These are phyloP conservation scores for Melikaiella ostensackeni DNA, from an alignment of 2,888 invertebrate species.

Conservation along the genomic window DNA sequence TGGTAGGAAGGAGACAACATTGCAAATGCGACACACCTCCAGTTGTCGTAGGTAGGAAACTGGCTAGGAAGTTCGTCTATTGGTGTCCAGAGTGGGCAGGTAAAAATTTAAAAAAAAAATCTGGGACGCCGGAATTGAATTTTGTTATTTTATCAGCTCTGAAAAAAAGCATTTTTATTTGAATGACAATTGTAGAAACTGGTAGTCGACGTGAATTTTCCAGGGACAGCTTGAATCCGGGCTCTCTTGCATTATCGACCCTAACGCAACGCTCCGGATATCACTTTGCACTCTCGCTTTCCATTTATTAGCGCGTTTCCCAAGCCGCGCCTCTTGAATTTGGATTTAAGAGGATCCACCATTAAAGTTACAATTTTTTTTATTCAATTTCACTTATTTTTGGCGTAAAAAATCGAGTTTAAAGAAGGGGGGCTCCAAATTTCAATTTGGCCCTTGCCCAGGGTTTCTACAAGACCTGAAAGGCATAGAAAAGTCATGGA, in stretches of 20 bases:
- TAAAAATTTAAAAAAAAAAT: neutral
- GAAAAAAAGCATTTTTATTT: neutral
- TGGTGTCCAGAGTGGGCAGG: neutral
- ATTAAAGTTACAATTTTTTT: neutral
- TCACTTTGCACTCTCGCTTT: constrained; percentile 7
- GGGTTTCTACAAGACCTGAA: no score
- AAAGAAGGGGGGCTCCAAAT: no score
- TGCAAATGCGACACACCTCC: constrained; percentile 25
- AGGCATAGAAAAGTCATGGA: no score
- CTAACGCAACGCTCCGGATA: neutral
- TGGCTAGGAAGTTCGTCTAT: constrained; percentile 14
- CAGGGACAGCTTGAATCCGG: constrained; percentile 1
- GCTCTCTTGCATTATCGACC: constrained; percentile 7
- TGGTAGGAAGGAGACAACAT: constrained; percentile 9
- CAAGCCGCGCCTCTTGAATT: constrained; percentile 11
- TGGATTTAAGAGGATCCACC: constrained; percentile 10
- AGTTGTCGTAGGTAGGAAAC: constrained; percentile 34
- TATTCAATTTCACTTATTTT: no score
- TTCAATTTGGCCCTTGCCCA: no score
- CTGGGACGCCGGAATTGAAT: neutral
- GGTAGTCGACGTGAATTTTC: neutral
- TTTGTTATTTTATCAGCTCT: neutral
- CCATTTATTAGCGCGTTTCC: neutral
- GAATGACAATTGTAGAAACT: constrained; percentile 7
- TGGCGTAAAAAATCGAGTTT: no score